A percentile compares a stretch with the other conserved stretches of the same genome.
Evolutionary conservation across 2,797 vertebrate species (phyloP).

Genomic region (Enteromius afrohamiltoni): DNA sequence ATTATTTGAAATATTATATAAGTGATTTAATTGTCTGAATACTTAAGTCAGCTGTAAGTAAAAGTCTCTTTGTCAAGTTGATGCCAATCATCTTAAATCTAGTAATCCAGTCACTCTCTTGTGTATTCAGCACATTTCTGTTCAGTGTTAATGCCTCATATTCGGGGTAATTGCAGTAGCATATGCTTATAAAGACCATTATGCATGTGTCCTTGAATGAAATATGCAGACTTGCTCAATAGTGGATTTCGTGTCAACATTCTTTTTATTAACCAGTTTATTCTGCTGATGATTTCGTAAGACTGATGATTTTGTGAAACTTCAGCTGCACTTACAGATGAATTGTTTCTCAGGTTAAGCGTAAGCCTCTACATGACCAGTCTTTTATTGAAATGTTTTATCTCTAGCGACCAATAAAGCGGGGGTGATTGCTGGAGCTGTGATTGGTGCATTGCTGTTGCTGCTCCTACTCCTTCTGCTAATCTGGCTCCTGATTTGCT

Average conservation of each 20-base stretch:
- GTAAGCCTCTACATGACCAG: not conserved
- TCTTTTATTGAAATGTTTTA: slow-evolving; percentile 37
- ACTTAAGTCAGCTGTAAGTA: not conserved
- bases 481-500: slow-evolving; percentile 86
- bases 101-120: not conserved
- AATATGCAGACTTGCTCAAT: not conserved
- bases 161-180: not conserved
- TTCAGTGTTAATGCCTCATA: not conserved
- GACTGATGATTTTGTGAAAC: not conserved
- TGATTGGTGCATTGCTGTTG: slow-evolving; percentile 85
- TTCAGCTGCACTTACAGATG: not conserved
- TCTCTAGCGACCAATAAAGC: slow-evolving; percentile 75
- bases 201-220: slow-evolving; percentile 18
- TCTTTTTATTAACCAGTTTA: slow-evolving; percentile 1
- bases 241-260: not conserved
- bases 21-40: not conserved
- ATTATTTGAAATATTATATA: not conserved
- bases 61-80: not conserved
- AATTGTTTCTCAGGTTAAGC: not conserved
- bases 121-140: not conserved
- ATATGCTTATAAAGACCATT: not conserved
- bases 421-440: slow-evolving; percentile 85
- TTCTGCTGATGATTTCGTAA: not conserved
- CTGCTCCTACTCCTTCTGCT: slow-evolving; percentile 84
- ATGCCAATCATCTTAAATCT: not conserved